phyloP scores from a whole-genome alignment of 53 echinoderm and acorn worm species.

The Arbacia lixula region DNA sequence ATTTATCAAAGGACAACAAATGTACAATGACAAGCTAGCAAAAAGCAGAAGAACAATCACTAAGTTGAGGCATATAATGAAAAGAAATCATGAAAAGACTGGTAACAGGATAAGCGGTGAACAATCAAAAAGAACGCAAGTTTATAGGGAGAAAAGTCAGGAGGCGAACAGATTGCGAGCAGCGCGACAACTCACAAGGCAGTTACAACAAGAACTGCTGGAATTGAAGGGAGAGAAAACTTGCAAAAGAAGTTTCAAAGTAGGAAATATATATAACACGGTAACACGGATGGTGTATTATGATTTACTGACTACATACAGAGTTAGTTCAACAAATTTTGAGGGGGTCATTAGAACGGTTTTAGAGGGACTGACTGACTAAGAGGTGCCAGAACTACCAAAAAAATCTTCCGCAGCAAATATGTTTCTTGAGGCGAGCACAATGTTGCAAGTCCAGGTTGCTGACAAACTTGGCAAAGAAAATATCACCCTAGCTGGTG shows the following conservation, averaged over 20 bases:
- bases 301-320: too few species aligned
- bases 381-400: background rate
- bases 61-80: too few species aligned
- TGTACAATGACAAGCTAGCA: background rate
- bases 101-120: background rate
- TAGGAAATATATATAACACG: too few species aligned
- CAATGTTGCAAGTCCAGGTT: background rate
- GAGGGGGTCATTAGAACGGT: too few species aligned
- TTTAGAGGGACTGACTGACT: background rate
- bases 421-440: background rate
- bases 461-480: background rate
- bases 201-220: background rate
- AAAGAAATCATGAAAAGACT: background rate
- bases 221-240: too few species aligned
- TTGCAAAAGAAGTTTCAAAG: too few species aligned
- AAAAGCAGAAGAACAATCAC: background rate
- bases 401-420: background rate
- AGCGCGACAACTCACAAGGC: background rate
- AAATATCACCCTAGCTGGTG: constrained; percentile 10
- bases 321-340: too few species aligned
- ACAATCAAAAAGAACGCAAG: background rate
- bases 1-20: background rate
- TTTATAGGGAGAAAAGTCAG: background rate
- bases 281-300: too few species aligned
- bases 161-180: too few species aligned